Evolutionary conservation across 1,140 invertebrate species (phyloP).

Genomic region (Nasonia giraulti): DNA sequence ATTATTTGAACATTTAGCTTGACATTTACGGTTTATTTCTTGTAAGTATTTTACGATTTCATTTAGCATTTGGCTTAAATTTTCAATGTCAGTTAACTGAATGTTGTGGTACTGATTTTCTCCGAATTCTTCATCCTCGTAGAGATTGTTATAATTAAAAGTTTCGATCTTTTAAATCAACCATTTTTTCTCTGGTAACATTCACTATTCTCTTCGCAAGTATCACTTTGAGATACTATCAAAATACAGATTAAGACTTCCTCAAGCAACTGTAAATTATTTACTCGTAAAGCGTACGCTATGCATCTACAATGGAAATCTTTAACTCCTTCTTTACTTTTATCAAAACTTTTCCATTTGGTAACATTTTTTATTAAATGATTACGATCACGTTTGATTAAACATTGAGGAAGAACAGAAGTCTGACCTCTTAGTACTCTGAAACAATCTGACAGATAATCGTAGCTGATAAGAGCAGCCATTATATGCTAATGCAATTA

Average conservation of each 20-base stretch:
- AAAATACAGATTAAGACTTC: too few species aligned
- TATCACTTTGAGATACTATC: too few species aligned
- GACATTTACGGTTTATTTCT: too few species aligned
- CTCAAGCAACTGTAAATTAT: too few species aligned
- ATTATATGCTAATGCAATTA: neutral
- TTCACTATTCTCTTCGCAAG: too few species aligned
- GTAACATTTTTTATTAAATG: conserved; percentile 12
- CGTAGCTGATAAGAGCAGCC: neutral
- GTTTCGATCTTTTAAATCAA: too few species aligned
- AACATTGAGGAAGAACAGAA: neutral
- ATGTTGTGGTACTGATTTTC: neutral
- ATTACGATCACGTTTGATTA: neutral
- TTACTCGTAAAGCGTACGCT: too few species aligned
- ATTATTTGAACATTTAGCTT: neutral
- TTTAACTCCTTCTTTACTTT: too few species aligned
- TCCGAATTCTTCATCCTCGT: neutral
- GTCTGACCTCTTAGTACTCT: neutral
- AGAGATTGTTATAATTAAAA: too few species aligned
- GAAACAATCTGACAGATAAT: neutral
- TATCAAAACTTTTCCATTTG: neutral
- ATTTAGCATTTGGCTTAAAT: neutral
- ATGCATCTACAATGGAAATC: too few species aligned
- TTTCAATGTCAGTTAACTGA: neutral
- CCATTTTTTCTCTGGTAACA: too few species aligned
- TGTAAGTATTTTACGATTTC: too few species aligned